Evolutionary conservation across 2,797 vertebrate species (phyloP).

Genomic region (Spheniscus humboldti): DNA sequence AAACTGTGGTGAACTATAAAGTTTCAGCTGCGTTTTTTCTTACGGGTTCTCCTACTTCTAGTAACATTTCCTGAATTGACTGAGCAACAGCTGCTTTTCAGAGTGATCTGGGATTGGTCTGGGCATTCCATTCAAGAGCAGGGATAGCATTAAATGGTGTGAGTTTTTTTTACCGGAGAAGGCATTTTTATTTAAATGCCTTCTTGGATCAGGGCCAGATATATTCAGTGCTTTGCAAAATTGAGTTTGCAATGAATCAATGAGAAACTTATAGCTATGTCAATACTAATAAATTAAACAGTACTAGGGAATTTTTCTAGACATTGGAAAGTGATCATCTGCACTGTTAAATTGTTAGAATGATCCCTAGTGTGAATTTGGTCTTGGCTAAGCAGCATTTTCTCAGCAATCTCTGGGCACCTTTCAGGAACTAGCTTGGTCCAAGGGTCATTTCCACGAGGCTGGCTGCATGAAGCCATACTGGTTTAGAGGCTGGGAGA

Average conservation of each 20-base stretch:
- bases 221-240: background rate
- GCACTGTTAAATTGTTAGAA: background rate
- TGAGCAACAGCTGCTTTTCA: background rate
- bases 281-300: slow-evolving; percentile 4
- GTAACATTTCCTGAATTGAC: background rate
- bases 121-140: background rate
- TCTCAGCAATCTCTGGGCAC: background rate
- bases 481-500: background rate
- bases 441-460: background rate
- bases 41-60: background rate
- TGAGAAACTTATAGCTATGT: background rate
- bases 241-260: background rate
- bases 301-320: background rate
- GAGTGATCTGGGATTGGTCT: background rate
- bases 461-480: background rate
- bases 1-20: background rate
- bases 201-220: background rate
- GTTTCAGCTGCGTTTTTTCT: background rate
- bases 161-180: background rate
- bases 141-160: background rate
- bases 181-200: background rate
- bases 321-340: background rate
- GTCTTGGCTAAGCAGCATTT: background rate
- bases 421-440: background rate
- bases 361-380: background rate